Percentiles rank a stretch among this genome's conserved stretches.
Evolutionary conservation across 2,797 vertebrate genomes (phyloP).

Genomic region (Falco berigora): DNA sequence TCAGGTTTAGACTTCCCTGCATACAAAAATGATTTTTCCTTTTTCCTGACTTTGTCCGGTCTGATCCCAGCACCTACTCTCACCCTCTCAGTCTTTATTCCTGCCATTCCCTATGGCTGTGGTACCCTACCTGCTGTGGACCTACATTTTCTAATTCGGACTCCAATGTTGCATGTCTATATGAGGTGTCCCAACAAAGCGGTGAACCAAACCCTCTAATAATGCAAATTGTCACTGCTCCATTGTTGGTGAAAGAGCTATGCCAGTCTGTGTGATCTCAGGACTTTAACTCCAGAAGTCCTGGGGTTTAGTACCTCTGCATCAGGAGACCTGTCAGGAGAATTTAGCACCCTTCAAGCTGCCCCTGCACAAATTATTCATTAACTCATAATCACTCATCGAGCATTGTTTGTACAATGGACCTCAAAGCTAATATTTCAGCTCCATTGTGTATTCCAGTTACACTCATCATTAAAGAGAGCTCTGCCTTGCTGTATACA

Average conservation of each 20-base stretch:
- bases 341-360: neutral
- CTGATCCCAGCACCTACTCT: neutral
- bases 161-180: neutral
- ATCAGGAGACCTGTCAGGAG: neutral
- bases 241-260: neutral
- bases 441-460: neutral
- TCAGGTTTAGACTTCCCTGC: neutral
- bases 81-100: neutral
- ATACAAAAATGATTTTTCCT: neutral
- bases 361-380: neutral
- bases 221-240: neutral
- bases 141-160: neutral
- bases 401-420: neutral
- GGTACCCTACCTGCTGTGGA: neutral
- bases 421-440: neutral
- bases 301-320: neutral
- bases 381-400: neutral
- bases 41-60: neutral
- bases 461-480: neutral
- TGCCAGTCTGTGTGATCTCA: neutral
- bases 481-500: neutral
- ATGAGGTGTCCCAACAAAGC: neutral
- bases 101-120: neutral
- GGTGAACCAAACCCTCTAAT: neutral
- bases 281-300: neutral